Base-by-base conservation (phyloP, 1,140 invertebrate genomes). In the Microvelia longipes region DNA sequence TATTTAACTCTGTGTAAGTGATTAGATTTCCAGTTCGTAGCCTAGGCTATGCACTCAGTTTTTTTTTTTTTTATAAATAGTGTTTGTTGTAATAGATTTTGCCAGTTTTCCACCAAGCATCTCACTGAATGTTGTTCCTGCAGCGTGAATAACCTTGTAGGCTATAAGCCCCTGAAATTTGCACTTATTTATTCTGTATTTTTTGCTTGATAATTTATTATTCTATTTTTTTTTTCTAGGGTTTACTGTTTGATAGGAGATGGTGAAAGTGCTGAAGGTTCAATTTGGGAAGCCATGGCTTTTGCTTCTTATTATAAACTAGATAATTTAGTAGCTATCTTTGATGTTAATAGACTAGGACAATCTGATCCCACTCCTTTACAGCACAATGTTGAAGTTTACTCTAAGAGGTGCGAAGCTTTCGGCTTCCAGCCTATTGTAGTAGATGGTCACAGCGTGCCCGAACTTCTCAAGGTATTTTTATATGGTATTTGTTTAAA, bases 181-280 rank as follows among this genome's bases (percentile, higher is more conserved):
- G n/a, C n/a, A n/a, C n/a, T n/a, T n/a, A n/a, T n/a, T n/a, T n/a
- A n/a, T n/a, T n/a, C n/a, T n/a, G n/a, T n/a, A n/a, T n/a, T n/a
- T n/a, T n/a, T n/a, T n/a, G n/a, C n/a, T n/a, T n/a, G n/a, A n/a
- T n/a, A n/a, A n/a, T n/a, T n/a, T n/a, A n/a, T n/a, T n/a, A n/a
- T n/a, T n/a, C n/a, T n/a, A n/a, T n/a, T n/a, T n/a, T n/a, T n/a
- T n/a, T n/a, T n/a, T 79, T 86, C 75, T 78, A 94, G 96, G 75
- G 92, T 94, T 0, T 99, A 93, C 79, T 97, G 94, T 76, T 76
- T 99, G 30, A 86, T 99, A 72, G 98, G 98, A 65, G 98, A 99
- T 83, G 97, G 98, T 26, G 98, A 99, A 82, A 91, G 92, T 75
- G 94, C 95, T 0, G 98, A 99, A 83, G 98, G 98, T 71, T 96